Evolutionary conservation across 2,797 vertebrate species (phyloP).

Genomic region (Psittacula echo): DNA sequence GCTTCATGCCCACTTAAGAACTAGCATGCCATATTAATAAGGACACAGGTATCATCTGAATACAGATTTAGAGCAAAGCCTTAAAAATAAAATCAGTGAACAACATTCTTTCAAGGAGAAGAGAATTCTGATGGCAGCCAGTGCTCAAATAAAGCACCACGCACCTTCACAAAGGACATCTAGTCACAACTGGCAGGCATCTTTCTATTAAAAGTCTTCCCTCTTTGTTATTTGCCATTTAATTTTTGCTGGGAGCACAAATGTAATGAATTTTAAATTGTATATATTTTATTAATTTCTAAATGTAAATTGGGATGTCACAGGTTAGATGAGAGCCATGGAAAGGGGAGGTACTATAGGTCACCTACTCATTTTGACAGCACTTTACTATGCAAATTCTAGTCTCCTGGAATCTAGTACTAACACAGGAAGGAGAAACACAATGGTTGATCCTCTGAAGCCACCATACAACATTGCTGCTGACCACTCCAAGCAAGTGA

Average conservation of each 20-base stretch:
- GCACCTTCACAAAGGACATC: neutral
- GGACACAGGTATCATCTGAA: slow-evolving; percentile 62
- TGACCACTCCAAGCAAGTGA: neutral
- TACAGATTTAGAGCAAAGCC: slow-evolving; percentile 36
- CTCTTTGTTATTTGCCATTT: neutral
- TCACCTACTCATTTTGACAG: neutral
- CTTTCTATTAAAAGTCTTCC: neutral
- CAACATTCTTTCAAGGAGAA: neutral
- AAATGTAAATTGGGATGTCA: neutral
- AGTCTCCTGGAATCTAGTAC: neutral
- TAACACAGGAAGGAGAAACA: neutral
- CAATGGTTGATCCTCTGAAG: neutral
- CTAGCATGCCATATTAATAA: slow-evolving; percentile 18
- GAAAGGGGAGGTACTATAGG: neutral
- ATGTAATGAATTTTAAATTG: neutral
- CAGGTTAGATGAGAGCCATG: neutral
- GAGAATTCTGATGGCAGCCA: slow-evolving; percentile 1
- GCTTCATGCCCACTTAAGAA: slow-evolving; percentile 47
- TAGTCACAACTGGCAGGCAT: neutral
- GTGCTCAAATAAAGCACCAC: neutral
- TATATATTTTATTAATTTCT: neutral
- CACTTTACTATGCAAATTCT: neutral
- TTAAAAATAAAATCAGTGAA: slow-evolving; percentile 43
- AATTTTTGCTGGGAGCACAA: neutral
- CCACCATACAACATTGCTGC: neutral